Evolutionary conservation across 2,797 vertebrate genomes (phyloP).

Genomic region (Gastrophryne carolinensis): DNA sequence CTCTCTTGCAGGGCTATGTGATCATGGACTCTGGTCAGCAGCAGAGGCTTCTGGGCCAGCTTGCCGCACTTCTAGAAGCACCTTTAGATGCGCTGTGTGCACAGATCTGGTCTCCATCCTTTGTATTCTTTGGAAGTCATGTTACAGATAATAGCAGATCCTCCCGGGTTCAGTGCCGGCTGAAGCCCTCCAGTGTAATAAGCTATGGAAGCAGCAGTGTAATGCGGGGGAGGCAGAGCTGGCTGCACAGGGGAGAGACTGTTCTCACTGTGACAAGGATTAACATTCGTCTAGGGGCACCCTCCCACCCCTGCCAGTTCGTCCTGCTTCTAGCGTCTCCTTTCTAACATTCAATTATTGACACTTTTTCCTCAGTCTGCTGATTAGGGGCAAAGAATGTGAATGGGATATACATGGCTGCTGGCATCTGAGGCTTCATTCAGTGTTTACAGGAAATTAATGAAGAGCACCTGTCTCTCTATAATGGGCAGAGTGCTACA

Average conservation of each 20-base stretch:
- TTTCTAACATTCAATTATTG: background rate
- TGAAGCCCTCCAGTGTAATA: background rate
- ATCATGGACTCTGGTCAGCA: background rate
- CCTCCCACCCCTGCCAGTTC: background rate
- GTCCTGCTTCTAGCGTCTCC: conserved; percentile 7
- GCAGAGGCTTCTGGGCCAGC: background rate
- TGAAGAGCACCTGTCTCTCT: background rate
- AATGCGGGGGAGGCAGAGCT: background rate
- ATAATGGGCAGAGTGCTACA: background rate
- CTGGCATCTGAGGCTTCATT: background rate
- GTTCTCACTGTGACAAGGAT: background rate
- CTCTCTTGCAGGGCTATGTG: background rate
- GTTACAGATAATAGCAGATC: conserved; percentile 37
- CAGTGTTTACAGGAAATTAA: background rate
- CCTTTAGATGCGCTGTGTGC: conserved; percentile 26
- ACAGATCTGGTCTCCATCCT: conserved; percentile 29
- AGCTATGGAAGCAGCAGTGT: conserved; percentile 15
- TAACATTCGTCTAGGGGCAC: background rate
- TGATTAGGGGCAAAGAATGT: background rate
- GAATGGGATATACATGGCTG: background rate
- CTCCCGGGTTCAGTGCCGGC: conserved; percentile 32
- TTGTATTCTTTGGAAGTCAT: conserved; percentile 18
- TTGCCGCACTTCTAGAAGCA: conserved; percentile 46
- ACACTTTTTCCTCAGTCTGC: background rate
- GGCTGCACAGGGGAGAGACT: background rate